A percentile compares a stretch with the other conserved stretches of the same genome.
These are phyloP conservation scores for Nasonia longicornis DNA, from an alignment of 1,140 invertebrate species.

Conservation along the genomic window DNA sequence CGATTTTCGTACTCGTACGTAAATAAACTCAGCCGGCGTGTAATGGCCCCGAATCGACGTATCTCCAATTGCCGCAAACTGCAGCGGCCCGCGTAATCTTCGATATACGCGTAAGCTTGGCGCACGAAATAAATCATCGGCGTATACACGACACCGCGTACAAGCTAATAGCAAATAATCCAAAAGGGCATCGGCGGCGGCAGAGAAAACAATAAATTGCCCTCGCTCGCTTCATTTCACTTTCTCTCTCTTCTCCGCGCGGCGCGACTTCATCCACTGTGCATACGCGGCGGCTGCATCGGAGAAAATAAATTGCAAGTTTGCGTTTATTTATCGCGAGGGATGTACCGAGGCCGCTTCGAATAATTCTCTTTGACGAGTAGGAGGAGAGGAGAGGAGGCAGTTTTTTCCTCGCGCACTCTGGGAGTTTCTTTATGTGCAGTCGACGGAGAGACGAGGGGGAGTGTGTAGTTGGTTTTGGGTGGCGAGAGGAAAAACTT, in stretches of 20 bases:
- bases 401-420: background rate
- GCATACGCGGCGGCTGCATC: background rate
- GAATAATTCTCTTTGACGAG: constrained; percentile 30
- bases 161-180: constrained; percentile 25
- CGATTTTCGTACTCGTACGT: background rate
- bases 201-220: constrained; percentile 36
- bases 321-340: constrained; percentile 32
- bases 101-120: background rate
- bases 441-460: too few relatives aligned
- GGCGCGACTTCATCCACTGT: background rate
- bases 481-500: background rate
- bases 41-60: background rate
- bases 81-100: background rate
- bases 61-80: background rate
- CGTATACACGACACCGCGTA: background rate
- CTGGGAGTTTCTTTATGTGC: constrained; percentile 1
- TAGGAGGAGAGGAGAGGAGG: background rate
- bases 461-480: too few relatives aligned
- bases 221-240: constrained; percentile 20
- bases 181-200: background rate
- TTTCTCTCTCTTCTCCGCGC: background rate
- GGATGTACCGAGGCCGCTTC: background rate
- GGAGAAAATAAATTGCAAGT: constrained; percentile 35
- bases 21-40: background rate
- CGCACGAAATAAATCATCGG: constrained; percentile 15